phyloP scores from a whole-genome alignment of 2,113 vertebrate genomes.

The Tor tambroides region DNA sequence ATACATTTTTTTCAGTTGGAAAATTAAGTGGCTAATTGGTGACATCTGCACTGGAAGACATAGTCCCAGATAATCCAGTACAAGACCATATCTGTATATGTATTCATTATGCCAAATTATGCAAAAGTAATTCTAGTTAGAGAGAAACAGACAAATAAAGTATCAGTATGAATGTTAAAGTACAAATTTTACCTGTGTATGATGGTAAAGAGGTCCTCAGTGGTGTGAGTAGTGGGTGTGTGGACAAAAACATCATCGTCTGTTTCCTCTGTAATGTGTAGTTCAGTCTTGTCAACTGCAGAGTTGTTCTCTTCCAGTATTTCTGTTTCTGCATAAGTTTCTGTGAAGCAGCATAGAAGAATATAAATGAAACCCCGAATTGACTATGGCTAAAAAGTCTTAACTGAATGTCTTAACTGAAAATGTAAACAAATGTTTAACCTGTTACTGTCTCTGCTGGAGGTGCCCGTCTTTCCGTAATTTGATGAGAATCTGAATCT shows the following conservation, averaged over 20 bases:
- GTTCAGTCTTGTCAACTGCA: constrained; percentile 78
- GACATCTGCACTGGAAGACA: background rate
- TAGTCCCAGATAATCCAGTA: background rate
- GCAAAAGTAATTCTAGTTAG: background rate
- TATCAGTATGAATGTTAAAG: background rate
- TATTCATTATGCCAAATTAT: background rate
- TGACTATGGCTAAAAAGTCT: background rate
- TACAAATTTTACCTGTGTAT: constrained; percentile 87
- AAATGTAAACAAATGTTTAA: constrained; percentile 41
- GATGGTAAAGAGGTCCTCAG: constrained; percentile 96
- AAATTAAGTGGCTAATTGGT: background rate
- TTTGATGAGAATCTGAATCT: constrained; percentile 48
- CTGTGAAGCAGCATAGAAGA: constrained; percentile 63
- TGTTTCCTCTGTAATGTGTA: constrained; percentile 87
- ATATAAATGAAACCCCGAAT: background rate
- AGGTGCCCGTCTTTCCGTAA: constrained; percentile 64
- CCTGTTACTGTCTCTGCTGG: constrained; percentile 60
- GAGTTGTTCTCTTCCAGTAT: constrained; percentile 59
- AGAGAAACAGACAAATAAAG: background rate
- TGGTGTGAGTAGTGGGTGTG: constrained; percentile 82
- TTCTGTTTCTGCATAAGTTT: constrained; percentile 59
- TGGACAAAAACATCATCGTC: constrained; percentile 81
- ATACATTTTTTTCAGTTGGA: background rate
- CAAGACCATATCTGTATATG: background rate
- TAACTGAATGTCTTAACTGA: background rate